Conservation (phyloP, 2,113 vertebrate genomes). For the Pseudopipra pipra region DNA sequence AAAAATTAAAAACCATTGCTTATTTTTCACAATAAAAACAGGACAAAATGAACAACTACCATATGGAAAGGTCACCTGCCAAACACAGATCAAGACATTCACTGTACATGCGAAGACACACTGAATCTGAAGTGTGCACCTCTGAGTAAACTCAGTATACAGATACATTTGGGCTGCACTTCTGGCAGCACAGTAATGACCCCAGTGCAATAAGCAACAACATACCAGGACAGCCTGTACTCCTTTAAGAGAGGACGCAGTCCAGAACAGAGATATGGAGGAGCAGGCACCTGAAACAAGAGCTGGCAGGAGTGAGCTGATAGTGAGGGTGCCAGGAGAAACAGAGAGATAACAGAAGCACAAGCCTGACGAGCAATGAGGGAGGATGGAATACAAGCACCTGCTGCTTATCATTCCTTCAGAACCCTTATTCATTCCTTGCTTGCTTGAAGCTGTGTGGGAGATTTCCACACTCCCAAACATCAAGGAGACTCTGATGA, state of each 20-base stretch:
- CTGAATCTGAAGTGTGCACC: neutral
- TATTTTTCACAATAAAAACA: neutral
- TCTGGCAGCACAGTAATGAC: neutral
- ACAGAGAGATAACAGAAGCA: neutral
- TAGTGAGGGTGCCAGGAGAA: neutral
- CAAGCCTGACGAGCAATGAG: neutral
- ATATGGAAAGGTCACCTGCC: neutral
- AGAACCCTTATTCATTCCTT: neutral
- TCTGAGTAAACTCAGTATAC: neutral
- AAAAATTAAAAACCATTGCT: neutral
- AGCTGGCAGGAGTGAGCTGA: neutral
- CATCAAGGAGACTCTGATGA: neutral
- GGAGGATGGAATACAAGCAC: constrained; percentile 12
- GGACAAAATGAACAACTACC: neutral
- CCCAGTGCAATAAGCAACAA: neutral
- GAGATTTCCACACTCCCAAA: neutral
- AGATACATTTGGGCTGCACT: neutral
- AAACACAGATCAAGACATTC: neutral
- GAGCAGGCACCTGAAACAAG: neutral
- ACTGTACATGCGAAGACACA: neutral
- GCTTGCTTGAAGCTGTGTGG: neutral
- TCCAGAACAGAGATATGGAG: neutral
- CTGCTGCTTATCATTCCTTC: neutral
- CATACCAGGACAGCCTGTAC: neutral
- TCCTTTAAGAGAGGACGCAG: neutral